phyloP scores from a whole-genome alignment of 2,797 vertebrate species.

The Characodon lateralis region DNA sequence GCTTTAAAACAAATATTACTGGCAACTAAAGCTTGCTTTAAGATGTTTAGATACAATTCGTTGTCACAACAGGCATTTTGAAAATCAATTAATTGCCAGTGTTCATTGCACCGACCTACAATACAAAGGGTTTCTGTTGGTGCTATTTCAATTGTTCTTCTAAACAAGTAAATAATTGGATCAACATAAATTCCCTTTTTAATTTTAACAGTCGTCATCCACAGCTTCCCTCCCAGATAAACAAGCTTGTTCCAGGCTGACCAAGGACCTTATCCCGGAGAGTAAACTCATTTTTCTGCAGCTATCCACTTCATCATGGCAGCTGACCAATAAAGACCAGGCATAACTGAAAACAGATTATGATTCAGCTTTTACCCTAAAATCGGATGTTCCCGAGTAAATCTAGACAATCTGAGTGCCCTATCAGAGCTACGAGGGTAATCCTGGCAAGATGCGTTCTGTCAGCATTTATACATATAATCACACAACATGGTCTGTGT shows the following conservation, averaged over 20 bases:
- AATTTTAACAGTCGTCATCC: constrained; percentile 49
- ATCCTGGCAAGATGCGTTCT: constrained; percentile 32
- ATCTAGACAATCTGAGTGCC: constrained; percentile 45
- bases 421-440: constrained; percentile 31
- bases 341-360: constrained; percentile 23
- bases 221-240: constrained; percentile 50
- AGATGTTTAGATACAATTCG: constrained; percentile 74
- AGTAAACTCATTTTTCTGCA: constrained; percentile 18
- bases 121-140: constrained; percentile 73
- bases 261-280: constrained; percentile 11
- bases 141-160: constrained; percentile 77
- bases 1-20: constrained; percentile 51
- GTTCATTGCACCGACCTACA: constrained; percentile 75
- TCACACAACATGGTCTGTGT: constrained; percentile 24
- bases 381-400: constrained; percentile 30
- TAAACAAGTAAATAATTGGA: constrained; percentile 64
- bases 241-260: constrained; percentile 41
- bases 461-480: constrained; percentile 26
- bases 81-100: constrained; percentile 68
- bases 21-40: constrained; percentile 40
- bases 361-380: constrained; percentile 15
- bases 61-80: constrained; percentile 75
- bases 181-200: constrained; percentile 78
- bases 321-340: constrained; percentile 29
- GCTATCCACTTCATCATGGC: constrained; percentile 25